A percentile compares a stretch with the other conserved stretches of the same genome.
phyloP scores from a whole-genome alignment of 2,113 vertebrate genomes.

The Pluvianellus socialis region DNA sequence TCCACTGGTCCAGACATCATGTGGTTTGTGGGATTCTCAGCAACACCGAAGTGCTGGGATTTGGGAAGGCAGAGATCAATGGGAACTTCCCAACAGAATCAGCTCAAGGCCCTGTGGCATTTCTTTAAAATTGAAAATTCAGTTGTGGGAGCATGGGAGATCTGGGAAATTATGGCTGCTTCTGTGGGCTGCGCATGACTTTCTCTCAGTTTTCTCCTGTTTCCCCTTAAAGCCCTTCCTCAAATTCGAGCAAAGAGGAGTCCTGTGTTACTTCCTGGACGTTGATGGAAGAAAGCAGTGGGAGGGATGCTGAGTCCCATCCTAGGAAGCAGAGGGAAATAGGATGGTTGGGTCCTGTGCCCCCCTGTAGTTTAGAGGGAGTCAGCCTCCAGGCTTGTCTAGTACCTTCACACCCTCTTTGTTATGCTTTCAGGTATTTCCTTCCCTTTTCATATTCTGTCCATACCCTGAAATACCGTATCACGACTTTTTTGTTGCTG shows the following conservation, averaged over 20 bases:
- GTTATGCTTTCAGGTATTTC: neutral
- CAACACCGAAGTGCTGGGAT: neutral
- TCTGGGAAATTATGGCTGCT: neutral
- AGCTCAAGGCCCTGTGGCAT: neutral
- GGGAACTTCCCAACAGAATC: neutral
- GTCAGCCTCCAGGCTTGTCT: neutral
- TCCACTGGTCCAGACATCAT: neutral
- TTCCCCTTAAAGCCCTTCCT: neutral
- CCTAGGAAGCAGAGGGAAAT: neutral
- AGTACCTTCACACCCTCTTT: neutral
- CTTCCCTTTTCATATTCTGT: neutral
- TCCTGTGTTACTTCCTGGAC: neutral
- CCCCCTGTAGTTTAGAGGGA: neutral
- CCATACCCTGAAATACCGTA: fast-evolving
- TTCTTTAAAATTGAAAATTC: neutral
- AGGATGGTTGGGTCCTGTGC: neutral
- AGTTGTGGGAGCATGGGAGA: neutral
- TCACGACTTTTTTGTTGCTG: fast-evolving
- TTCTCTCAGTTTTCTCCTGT: neutral
- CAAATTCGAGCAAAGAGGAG: neutral
- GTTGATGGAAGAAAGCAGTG: neutral
- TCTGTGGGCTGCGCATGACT: neutral
- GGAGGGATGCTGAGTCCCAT: neutral
- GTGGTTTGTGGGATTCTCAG: neutral
- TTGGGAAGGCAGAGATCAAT: neutral